Evolutionary conservation across 1,140 invertebrate genomes (phyloP).

Genomic region (Pseudomyrmex cubaensis): DNA sequence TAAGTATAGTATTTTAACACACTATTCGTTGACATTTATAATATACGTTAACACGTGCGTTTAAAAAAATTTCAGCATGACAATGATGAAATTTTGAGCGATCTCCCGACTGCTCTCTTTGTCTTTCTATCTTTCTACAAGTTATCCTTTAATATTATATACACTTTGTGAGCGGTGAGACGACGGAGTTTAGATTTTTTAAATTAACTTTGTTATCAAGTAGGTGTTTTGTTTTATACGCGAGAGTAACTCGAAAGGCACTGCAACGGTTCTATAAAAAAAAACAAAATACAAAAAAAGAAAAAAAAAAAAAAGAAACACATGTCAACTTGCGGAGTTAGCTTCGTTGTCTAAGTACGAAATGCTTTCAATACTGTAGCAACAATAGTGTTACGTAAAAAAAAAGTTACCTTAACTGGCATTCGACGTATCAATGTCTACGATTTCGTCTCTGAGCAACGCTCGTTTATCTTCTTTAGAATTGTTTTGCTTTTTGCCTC

Average conservation of each 20-base stretch:
- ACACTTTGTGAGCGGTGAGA: no score
- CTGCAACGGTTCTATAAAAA: constrained; percentile 2
- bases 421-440: constrained; percentile 84
- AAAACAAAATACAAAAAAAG: neutral
- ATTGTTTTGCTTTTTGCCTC: constrained; percentile 82
- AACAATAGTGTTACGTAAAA: constrained; percentile 9
- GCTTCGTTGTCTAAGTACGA: neutral
- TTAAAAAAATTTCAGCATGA: no score
- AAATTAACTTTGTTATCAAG: no score
- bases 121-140: no score
- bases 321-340: constrained; percentile 14
- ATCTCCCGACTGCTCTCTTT: no score
- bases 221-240: neutral
- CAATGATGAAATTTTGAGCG: no score
- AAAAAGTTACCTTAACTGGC: constrained; percentile 77
- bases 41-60: no score
- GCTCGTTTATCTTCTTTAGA: constrained; percentile 85
- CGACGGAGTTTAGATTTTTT: no score
- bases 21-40: no score
- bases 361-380: constrained; percentile 8
- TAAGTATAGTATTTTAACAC: no score
- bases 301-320: neutral
- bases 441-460: constrained; percentile 86
- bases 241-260: constrained; percentile 58
- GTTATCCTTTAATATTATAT: no score